Conservation (phyloP, 2,797 vertebrate species). For the Scleropages formosus region DNA sequence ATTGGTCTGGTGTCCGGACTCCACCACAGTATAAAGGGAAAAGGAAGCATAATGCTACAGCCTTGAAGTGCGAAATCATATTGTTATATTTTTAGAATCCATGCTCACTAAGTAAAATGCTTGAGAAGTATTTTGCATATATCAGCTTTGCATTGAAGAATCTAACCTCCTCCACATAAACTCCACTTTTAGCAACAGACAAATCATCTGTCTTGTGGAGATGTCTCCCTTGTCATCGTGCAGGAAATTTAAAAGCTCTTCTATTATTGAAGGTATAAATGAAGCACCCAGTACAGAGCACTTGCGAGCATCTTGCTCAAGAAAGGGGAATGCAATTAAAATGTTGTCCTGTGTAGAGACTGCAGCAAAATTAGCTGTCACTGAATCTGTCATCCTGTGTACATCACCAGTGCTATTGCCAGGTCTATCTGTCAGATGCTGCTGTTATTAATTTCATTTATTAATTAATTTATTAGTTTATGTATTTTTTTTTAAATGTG, state of each 20-base stretch:
- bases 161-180: conserved; percentile 15
- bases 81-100: conserved; percentile 25
- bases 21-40: not conserved
- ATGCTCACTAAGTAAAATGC: conserved; percentile 40
- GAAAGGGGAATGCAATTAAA: conserved; percentile 37
- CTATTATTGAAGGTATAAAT: conserved; percentile 46
- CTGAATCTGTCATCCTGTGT: conserved; percentile 8
- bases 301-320: not conserved
- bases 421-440: conserved; percentile 16
- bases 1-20: conserved; percentile 28
- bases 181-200: conserved; percentile 1
- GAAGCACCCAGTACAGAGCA: conserved; percentile 7
- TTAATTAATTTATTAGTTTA: not conserved
- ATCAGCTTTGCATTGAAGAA: conserved; percentile 41
- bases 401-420: conserved; percentile 12
- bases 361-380: conserved; percentile 39
- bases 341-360: conserved; percentile 27
- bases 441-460: not conserved
- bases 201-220: conserved; percentile 36
- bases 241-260: conserved; percentile 52
- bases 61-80: not conserved
- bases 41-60: not conserved
- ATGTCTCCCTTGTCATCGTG: conserved; percentile 48
- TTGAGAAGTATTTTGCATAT: conserved; percentile 42
- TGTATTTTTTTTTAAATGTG: conserved; percentile 26